Evolutionary conservation across 2,113 vertebrate genomes (phyloP), one percentile per base, ranked within the genome.

Genomic region (Campylomormyrus tamandua): DNA sequence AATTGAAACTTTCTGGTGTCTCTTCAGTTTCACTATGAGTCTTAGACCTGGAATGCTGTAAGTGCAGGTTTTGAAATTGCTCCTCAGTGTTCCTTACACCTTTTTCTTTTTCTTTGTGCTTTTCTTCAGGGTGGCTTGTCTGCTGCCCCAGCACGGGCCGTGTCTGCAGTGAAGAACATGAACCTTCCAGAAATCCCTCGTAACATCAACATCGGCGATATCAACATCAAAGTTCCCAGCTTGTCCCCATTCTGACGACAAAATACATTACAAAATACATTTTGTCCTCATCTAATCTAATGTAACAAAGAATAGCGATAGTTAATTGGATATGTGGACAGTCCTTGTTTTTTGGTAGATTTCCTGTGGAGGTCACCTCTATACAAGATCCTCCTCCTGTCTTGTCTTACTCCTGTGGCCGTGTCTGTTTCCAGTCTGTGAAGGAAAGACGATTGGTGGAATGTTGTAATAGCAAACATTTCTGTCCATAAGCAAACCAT

Each of bases 151-250:
- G 97, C 98, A 21, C 96, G 98, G 0, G 97, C 98, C 0, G 97
- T 99, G 87, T 99, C 98, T 0, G 98, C 98, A 0, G 97, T 98
- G 93, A 99, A 99, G 93, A 98, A 97, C 93, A 98, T 99, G 96
- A 99, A 98, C 90, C 97, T 99, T 90, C 97, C 98, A 0, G 97
- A 99, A 93, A 97, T 99, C 62, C 98, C 98, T 1, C 96, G 98
- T 49, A 98, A 98, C 95, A 98, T 99, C 96, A 99, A 98, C 96
- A 97, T 99, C 0, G 97, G 97, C 0, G 97, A 99, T 93, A 97
- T 99, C 95, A 98, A 97, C 93, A 98, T 99, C 94, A 99, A 98
- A 96, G 98, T 98, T 91, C 97, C 98, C 91, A 98, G 96, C 92
- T 96, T 99, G 90, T 98, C 97, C 0, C 97, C 98, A 74, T 97